These are phyloP conservation scores for Musca vetustissima DNA, from an alignment of 1,140 invertebrate species.

Conservation along the genomic window DNA sequence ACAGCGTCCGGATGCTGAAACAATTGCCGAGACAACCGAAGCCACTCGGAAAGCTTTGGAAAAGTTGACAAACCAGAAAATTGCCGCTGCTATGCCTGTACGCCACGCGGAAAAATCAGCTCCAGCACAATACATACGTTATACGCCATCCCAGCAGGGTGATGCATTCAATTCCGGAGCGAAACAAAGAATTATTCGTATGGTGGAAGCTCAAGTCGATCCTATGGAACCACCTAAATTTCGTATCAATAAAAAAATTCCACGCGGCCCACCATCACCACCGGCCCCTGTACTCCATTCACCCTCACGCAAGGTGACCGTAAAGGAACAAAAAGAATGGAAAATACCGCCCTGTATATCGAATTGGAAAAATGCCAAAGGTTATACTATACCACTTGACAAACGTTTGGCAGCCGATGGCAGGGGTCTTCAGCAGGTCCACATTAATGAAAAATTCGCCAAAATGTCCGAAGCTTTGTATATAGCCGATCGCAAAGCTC, in stretches of 20 bases:
- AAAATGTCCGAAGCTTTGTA: slow-evolving; percentile 97
- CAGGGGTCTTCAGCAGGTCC: slow-evolving; percentile 92
- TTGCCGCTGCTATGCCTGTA: slow-evolving; percentile 92
- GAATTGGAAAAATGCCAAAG: slow-evolving; percentile 99
- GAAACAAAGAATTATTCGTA: slow-evolving; percentile 95
- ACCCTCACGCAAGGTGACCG: slow-evolving; percentile 94
- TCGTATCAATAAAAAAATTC: slow-evolving; percentile 95
- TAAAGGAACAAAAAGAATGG: slow-evolving; percentile 99
- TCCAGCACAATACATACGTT: slow-evolving; percentile 94
- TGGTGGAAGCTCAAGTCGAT: slow-evolving; percentile 95
- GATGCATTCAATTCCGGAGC: slow-evolving; percentile 94
- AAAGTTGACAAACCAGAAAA: slow-evolving; percentile 85
- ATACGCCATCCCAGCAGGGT: slow-evolving; percentile 97
- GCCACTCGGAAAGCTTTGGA: slow-evolving; percentile 80
- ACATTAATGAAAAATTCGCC: slow-evolving; percentile 99
- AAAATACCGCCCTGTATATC: slow-evolving; percentile 99
- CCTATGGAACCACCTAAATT: slow-evolving; percentile 99
- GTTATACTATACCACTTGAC: slow-evolving; percentile 97
- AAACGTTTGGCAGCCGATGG: slow-evolving; percentile 98
- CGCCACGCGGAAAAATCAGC: slow-evolving; percentile 85
- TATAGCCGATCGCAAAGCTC: slow-evolving; percentile 95
- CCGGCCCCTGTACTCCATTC: slow-evolving; percentile 91
- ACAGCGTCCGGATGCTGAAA: slow-evolving; percentile 83
- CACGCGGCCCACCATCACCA: slow-evolving; percentile 95
- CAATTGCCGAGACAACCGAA: slow-evolving; percentile 84